phyloP scores from a whole-genome alignment of 2,797 vertebrate genomes.

The Thunnus albacares region DNA sequence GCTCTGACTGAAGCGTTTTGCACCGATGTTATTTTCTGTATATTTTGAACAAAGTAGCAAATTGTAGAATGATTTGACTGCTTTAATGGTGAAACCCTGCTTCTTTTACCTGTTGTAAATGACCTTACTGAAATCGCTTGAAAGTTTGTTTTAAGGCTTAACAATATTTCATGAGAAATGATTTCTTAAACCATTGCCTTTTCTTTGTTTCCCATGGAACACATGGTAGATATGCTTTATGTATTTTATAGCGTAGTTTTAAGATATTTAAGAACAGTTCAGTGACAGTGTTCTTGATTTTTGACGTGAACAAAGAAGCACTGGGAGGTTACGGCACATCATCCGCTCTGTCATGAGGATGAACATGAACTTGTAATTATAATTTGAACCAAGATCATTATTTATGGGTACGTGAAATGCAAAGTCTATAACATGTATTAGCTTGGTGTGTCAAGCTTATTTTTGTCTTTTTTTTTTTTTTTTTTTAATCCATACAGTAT shows the following conservation, averaged over 20 bases:
- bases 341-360: constrained; percentile 56
- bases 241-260: constrained; percentile 67
- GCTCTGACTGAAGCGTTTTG: constrained; percentile 82
- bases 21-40: constrained; percentile 87
- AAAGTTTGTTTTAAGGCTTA: constrained; percentile 69
- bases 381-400: constrained; percentile 64
- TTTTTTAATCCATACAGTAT: constrained; percentile 89
- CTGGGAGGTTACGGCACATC: constrained; percentile 64
- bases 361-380: constrained; percentile 59
- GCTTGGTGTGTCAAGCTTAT: constrained; percentile 75
- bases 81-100: constrained; percentile 68
- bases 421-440: constrained; percentile 58
- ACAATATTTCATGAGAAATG: constrained; percentile 72
- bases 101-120: constrained; percentile 72
- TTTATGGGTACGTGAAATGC: constrained; percentile 73
- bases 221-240: constrained; percentile 76
- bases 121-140: constrained; percentile 68
- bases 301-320: constrained; percentile 64
- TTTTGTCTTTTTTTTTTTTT: constrained; percentile 80
- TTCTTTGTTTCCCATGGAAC: constrained; percentile 85
- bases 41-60: constrained; percentile 88
- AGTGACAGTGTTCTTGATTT: constrained; percentile 52
- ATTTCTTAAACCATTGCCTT: constrained; percentile 86
- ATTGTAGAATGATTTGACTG: constrained; percentile 70
- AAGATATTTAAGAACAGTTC: constrained; percentile 61